Evolutionary conservation across 2,888 invertebrate species (phyloP).

Genomic region (Aromia moschata): DNA sequence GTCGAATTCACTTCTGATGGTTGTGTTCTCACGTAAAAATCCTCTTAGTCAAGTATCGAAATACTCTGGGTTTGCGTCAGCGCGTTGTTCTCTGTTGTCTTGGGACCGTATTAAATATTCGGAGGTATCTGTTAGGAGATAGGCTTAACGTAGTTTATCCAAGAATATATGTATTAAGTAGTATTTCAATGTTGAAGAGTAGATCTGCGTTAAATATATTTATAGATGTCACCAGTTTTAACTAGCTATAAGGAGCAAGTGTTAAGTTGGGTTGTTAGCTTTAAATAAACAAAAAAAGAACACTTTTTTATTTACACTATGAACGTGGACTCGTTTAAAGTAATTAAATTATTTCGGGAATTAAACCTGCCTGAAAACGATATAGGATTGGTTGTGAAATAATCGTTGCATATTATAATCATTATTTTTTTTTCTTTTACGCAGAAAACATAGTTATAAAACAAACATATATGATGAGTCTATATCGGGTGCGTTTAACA

Average conservation of each 20-base stretch:
- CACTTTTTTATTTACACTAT: neutral
- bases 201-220: slow-evolving; percentile 46
- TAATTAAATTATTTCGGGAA: too few species aligned
- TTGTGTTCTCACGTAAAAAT: slow-evolving; percentile 26
- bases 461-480: too few species aligned
- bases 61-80: slow-evolving; percentile 30
- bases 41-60: slow-evolving; percentile 19
- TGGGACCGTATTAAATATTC: slow-evolving; percentile 23
- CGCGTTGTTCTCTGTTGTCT: slow-evolving; percentile 29
- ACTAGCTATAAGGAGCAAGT: slow-evolving; percentile 64
- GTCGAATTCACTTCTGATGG: slow-evolving; percentile 27
- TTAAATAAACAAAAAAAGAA: slow-evolving; percentile 43
- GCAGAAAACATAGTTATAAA: too few species aligned
- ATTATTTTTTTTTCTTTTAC: too few species aligned
- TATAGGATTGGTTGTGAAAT: too few species aligned
- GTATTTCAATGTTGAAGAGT: slow-evolving; percentile 39
- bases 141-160: slow-evolving; percentile 30
- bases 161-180: slow-evolving; percentile 34
- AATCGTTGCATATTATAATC: too few species aligned
- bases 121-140: slow-evolving; percentile 30
- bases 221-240: slow-evolving; percentile 49
- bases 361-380: too few species aligned
- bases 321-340: neutral
- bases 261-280: slow-evolving; percentile 49
- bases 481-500: too few species aligned